Conservation (phyloP, 2,113 vertebrate species). For the Phasianus colchicus region DNA sequence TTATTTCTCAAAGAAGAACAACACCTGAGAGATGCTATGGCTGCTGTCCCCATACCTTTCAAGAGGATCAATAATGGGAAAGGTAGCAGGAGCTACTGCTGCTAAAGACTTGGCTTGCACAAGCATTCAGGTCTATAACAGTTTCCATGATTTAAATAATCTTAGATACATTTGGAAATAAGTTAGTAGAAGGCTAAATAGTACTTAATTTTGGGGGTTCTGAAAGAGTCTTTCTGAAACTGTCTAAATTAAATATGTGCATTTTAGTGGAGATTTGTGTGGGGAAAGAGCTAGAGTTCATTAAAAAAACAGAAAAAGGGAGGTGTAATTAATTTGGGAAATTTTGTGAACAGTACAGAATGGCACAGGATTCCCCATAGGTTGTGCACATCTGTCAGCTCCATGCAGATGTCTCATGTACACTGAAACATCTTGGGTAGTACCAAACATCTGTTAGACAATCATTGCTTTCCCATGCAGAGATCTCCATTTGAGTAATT, state of each 20-base stretch:
- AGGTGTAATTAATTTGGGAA: neutral
- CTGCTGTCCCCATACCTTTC: neutral
- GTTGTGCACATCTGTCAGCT: neutral
- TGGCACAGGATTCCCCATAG: neutral
- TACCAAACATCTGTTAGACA: neutral
- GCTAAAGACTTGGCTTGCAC: neutral
- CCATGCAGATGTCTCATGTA: neutral
- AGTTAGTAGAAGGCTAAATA: neutral
- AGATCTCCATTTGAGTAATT: neutral
- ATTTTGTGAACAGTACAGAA: neutral
- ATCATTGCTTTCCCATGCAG: neutral
- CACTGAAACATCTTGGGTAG: neutral
- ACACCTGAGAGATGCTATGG: neutral
- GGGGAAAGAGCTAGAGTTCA: neutral
- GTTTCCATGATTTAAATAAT: neutral
- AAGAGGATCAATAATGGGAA: neutral
- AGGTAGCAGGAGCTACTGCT: neutral
- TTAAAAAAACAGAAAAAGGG: neutral
- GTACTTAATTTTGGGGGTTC: neutral
- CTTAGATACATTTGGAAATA: neutral
- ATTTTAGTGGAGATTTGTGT: neutral
- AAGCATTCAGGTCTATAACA: neutral
- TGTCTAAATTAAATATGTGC: fast-evolving
- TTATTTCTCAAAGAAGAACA: neutral
- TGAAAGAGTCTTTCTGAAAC: neutral